A percentile compares a stretch with the other conserved stretches of the same genome.
Evolutionary conservation across 2,113 vertebrate genomes (phyloP).

Genomic region (Apodemus speciosus): DNA sequence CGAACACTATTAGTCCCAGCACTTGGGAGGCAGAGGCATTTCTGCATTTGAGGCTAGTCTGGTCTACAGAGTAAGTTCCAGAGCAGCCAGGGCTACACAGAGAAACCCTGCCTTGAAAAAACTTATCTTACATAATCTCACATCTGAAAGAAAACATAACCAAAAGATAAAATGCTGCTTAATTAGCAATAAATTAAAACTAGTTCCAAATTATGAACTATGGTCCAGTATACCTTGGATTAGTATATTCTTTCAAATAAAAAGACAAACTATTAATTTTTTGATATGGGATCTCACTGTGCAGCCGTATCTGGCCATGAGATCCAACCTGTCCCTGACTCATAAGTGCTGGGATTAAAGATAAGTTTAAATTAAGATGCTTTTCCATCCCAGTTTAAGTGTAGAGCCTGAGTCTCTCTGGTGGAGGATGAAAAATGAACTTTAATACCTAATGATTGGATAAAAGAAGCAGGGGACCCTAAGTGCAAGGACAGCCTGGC

Average conservation of each 20-base stretch:
- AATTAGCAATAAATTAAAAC: conserved; percentile 10
- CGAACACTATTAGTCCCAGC: no score
- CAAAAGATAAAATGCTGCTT: not conserved
- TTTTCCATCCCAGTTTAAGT: not conserved
- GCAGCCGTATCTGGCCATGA: not conserved
- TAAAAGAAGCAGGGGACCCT: not conserved
- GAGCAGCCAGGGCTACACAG: no score
- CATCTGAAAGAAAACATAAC: conserved; percentile 39
- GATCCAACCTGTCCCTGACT: not conserved
- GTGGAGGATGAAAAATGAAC: not conserved
- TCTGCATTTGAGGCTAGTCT: no score
- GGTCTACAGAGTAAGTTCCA: no score
- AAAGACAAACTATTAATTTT: not conserved
- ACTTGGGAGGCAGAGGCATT: no score
- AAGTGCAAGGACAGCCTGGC: not conserved
- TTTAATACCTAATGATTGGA: not conserved
- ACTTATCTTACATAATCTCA: conserved; percentile 15
- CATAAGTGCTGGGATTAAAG: not conserved
- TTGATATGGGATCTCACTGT: not conserved
- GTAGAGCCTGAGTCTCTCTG: not conserved
- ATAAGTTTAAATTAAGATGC: not conserved
- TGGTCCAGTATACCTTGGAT: not conserved
- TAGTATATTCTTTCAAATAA: conserved; percentile 12
- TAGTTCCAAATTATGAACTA: conserved; percentile 13
- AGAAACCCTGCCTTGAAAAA: no score